Conservation (phyloP, 2,888 invertebrate genomes). For the Brenthis hecate region DNA sequence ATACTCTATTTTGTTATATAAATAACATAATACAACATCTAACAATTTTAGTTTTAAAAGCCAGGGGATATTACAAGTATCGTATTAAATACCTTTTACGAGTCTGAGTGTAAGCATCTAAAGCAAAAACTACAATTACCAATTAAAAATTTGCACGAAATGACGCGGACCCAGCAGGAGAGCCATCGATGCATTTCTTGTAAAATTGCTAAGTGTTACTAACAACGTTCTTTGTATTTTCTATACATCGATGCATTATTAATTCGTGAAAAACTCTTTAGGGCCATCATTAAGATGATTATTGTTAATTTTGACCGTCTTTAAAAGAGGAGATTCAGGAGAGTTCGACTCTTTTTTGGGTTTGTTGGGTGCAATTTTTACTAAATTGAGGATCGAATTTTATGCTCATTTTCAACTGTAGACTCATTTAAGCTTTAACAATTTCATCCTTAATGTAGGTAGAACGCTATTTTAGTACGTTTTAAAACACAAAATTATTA, state of each 20-base stretch:
- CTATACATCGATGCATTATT: conserved; percentile 21
- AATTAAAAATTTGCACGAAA: conserved; percentile 34
- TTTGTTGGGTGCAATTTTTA: no score
- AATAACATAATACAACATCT: no score
- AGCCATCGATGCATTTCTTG: conserved; percentile 15
- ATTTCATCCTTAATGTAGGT: no score
- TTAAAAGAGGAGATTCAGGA: no score
- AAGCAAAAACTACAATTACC: conserved; percentile 25
- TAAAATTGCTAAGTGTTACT: conserved; percentile 16
- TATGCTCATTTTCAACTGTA: no score
- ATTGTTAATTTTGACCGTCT: not conserved
- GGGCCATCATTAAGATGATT: not conserved
- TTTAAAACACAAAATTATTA: no score
- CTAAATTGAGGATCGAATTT: no score
- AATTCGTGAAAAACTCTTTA: conserved; percentile 9
- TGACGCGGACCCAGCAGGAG: conserved; percentile 29
- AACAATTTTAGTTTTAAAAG: not conserved
- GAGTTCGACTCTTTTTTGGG: no score
- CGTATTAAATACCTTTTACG: conserved; percentile 8
- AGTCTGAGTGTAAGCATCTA: conserved; percentile 8
- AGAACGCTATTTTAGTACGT: no score
- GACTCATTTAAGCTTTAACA: no score
- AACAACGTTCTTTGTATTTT: conserved; percentile 23
- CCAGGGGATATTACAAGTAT: not conserved
- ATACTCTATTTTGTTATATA: no score